A percentile compares a stretch with the other conserved stretches of the same genome.
phyloP scores from a whole-genome alignment of 1,140 invertebrate species.

The Trichoplusia ni region DNA sequence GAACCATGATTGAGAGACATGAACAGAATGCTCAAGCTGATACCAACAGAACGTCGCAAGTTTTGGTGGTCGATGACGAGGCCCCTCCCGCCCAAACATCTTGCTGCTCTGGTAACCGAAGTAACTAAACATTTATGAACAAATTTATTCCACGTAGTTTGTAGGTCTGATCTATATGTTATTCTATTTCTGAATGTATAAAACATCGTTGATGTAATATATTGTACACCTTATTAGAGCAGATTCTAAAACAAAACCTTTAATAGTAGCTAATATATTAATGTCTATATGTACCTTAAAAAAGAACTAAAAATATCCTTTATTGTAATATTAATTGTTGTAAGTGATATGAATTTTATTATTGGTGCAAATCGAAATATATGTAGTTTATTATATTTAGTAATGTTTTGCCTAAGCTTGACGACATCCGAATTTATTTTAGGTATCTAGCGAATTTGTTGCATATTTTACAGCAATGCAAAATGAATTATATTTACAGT shows the following conservation, averaged over 20 bases:
- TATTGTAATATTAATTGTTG: not conserved
- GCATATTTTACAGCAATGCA: not conserved
- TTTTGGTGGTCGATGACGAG: conserved; percentile 74
- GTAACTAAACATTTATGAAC: conserved; percentile 37
- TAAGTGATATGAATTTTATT: too few species aligned
- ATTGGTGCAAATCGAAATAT: conserved; percentile 4
- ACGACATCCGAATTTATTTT: not conserved
- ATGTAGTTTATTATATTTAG: not conserved
- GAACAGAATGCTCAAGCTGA: conserved; percentile 55
- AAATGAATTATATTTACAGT: too few species aligned
- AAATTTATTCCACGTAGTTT: not conserved
- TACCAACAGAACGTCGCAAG: conserved; percentile 48
- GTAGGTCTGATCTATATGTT: not conserved
- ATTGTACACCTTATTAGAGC: not conserved
- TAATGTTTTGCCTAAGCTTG: not conserved
- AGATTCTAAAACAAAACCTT: not conserved
- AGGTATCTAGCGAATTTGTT: conserved; percentile 4
- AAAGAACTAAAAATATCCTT: not conserved
- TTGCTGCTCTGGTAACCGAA: conserved; percentile 64
- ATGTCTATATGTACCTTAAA: not conserved
- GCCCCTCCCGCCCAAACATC: conserved; percentile 47
- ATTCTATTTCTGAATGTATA: conserved; percentile 14
- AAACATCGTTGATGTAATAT: conserved; percentile 2
- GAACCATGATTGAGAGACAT: conserved; percentile 69
- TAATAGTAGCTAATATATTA: not conserved